These are phyloP conservation scores for Drosophila bipectinata DNA, from an alignment of 1,140 invertebrate genomes.

Conservation along the genomic window DNA sequence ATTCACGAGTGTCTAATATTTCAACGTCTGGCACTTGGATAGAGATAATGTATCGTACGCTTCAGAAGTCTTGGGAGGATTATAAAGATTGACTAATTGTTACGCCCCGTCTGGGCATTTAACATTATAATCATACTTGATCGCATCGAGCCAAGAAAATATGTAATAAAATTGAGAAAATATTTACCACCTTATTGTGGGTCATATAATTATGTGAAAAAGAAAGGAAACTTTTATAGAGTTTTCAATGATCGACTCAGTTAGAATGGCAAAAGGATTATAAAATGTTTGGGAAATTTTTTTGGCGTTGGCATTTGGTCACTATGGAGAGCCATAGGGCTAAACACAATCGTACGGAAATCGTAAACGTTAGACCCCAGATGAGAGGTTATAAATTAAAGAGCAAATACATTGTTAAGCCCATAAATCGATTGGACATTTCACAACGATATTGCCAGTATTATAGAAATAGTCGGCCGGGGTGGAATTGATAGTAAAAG, in stretches of 20 bases:
- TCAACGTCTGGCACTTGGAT: conserved; percentile 14
- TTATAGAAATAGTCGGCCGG: neutral
- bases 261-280: conserved; percentile 1
- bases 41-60: conserved; percentile 25
- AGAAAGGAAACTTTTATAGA: conserved; percentile 15
- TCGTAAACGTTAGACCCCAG: conserved; percentile 34
- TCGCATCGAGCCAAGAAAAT: conserved; percentile 20
- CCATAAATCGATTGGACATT: conserved; percentile 32
- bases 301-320: neutral
- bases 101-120: conserved; percentile 27
- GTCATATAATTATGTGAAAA: conserved; percentile 15
- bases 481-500: neutral
- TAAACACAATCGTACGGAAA: conserved; percentile 7
- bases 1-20: conserved; percentile 45
- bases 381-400: conserved; percentile 37
- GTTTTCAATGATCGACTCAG: conserved; percentile 1
- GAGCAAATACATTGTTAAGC: conserved; percentile 22
- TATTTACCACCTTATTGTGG: conserved; percentile 36
- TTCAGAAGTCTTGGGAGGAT: conserved; percentile 10
- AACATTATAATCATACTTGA: conserved; percentile 18
- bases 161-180: conserved; percentile 31
- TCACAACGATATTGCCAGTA: conserved; percentile 28
- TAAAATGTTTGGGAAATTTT: neutral
- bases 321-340: neutral
- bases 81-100: conserved; percentile 36